These are phyloP conservation scores for Odontothrips loti DNA, from an alignment of 2,888 invertebrate genomes.

Conservation along the genomic window DNA sequence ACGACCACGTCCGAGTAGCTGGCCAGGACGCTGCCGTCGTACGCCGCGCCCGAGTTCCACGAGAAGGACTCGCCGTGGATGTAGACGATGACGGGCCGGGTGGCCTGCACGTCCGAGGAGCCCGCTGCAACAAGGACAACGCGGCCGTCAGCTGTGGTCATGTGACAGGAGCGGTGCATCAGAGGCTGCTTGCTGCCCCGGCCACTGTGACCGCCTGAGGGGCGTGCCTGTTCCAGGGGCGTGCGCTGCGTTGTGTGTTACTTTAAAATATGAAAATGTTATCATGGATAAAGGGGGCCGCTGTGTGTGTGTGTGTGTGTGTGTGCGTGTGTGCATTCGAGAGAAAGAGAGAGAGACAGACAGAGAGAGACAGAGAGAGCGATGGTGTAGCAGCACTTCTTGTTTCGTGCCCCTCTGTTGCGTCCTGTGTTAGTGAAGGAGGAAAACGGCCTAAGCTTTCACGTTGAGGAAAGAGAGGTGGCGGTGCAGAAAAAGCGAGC, in stretches of 20 bases:
- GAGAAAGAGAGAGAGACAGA: conserved; percentile 13
- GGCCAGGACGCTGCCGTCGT: conserved; percentile 92
- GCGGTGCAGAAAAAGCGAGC: background rate
- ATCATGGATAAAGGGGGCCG: background rate
- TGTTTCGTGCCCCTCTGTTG: no score
- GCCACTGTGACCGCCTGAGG: no score
- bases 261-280: conserved; percentile 28
- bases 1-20: conserved; percentile 88
- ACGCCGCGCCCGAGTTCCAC: conserved; percentile 97
- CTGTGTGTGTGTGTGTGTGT: conserved; percentile 1
- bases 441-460: no score
- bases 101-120: conserved; percentile 34
- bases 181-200: no score
- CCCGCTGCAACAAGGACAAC: conserved; percentile 37
- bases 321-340: background rate
- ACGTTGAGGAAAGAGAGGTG: background rate
- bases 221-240: background rate
- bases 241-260: conserved; percentile 19
- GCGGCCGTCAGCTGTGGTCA: background rate
- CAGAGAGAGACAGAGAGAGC: conserved; percentile 28
- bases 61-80: conserved; percentile 95
- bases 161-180: background rate
- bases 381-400: background rate
- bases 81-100: conserved; percentile 79
- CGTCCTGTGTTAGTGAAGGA: no score